Percentiles rank a stretch among this genome's conserved stretches.
Conservation (phyloP, 1,140 invertebrate genomes). For the Mamestra configurata region DNA sequence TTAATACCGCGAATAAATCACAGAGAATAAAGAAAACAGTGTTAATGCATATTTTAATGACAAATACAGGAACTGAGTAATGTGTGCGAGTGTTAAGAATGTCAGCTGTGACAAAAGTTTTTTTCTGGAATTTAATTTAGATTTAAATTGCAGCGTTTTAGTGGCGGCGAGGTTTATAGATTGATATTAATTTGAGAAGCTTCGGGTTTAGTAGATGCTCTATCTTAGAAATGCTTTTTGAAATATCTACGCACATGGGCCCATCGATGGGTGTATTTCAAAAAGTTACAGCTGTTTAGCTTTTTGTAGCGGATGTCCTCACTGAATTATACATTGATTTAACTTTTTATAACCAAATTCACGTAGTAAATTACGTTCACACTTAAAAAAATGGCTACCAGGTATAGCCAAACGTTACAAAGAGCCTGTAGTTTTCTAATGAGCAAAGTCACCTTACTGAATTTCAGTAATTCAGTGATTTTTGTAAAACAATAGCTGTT, state of each 20-base stretch:
- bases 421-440: not conserved
- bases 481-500: constrained; percentile 25
- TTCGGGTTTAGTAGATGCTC: no score
- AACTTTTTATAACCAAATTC: no score
- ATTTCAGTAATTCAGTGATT: not conserved
- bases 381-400: no score
- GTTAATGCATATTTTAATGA: constrained; percentile 47
- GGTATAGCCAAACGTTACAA: no score
- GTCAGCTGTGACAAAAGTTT: constrained; percentile 29
- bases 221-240: no score
- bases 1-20: constrained; percentile 68
- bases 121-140: constrained; percentile 22
- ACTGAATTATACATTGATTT: no score
- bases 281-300: no score
- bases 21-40: constrained; percentile 48
- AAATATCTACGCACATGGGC: no score
- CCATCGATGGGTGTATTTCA: no score
- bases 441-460: not conserved
- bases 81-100: constrained; percentile 33
- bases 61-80: constrained; percentile 48
- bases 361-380: no score
- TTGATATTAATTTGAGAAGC: constrained; percentile 7
- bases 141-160: constrained; percentile 4
- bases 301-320: no score
- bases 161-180: not conserved